A percentile compares a stretch with the other conserved stretches of the same genome.
phyloP scores from a whole-genome alignment of 2,888 invertebrate genomes.

The Embidobia sp. region DNA sequence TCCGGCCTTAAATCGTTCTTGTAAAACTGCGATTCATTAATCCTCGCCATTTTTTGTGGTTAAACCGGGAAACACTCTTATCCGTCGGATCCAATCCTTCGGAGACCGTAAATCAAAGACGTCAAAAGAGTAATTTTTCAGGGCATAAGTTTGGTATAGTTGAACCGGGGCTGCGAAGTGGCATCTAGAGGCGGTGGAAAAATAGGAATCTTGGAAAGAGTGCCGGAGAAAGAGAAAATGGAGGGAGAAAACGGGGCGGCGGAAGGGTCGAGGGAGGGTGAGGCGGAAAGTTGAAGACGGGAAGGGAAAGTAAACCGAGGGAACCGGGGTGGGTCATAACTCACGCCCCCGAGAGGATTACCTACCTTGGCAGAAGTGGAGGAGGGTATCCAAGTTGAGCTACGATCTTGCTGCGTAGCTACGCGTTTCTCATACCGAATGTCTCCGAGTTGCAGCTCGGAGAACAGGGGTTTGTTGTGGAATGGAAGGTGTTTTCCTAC shows the following conservation, averaged over 20 bases:
- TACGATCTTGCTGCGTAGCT: conserved; percentile 81
- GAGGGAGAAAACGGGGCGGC: conserved; percentile 34
- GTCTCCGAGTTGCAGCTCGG: conserved; percentile 77
- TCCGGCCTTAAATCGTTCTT: conserved; percentile 47
- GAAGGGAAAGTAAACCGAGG: conserved; percentile 63
- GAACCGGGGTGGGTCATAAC: conserved; percentile 73
- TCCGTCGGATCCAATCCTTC: conserved; percentile 42
- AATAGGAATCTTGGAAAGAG: conserved; percentile 40
- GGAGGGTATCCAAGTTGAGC: conserved; percentile 79
- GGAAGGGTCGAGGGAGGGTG: conserved; percentile 54
- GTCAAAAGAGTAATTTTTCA: conserved; percentile 50
- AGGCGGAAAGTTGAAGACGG: conserved; percentile 66
- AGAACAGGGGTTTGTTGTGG: conserved; percentile 73
- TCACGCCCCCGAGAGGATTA: conserved; percentile 82
- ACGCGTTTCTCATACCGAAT: conserved; percentile 82
- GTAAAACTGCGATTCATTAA: conserved; percentile 35
- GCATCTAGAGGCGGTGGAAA: conserved; percentile 29
- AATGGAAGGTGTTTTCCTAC: conserved; percentile 67
- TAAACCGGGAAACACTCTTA: conserved; percentile 44
- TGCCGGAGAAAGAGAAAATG: conserved; percentile 41
- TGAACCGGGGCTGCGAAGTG: conserved; percentile 1
- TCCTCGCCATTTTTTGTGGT: conserved; percentile 19
- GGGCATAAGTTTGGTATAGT: conserved; percentile 12
- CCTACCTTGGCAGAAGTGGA: conserved; percentile 79
- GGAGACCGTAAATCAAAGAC: conserved; percentile 31